A percentile compares a stretch with the other conserved stretches of the same genome.
Evolutionary conservation across 2,113 vertebrate genomes (phyloP).

Genomic region (Dipodomys stephensi): DNA sequence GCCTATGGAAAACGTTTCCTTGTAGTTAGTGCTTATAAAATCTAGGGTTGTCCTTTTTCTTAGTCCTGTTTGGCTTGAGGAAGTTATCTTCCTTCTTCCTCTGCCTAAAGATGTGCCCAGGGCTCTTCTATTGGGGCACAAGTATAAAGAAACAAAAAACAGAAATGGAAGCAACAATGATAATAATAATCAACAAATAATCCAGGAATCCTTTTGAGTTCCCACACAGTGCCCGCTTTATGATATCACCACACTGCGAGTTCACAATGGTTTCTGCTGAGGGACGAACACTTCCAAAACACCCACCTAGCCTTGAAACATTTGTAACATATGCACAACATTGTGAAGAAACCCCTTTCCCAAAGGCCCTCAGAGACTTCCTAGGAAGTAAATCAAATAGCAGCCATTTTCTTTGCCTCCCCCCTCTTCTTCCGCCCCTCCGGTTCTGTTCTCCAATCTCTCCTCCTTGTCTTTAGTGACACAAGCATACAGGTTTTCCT

Average conservation of each 20-base stretch:
- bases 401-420: background rate
- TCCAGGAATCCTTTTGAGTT: background rate
- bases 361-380: background rate
- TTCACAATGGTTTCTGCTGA: background rate
- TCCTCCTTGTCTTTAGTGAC: background rate
- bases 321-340: background rate
- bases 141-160: background rate
- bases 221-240: background rate
- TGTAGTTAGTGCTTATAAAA: slow-evolving; percentile 24
- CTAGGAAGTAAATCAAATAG: background rate
- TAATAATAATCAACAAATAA: background rate
- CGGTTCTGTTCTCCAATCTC: background rate
- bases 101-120: slow-evolving; percentile 10
- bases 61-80: background rate
- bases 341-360: background rate
- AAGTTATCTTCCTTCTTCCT: background rate
- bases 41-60: slow-evolving; percentile 52
- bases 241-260: background rate
- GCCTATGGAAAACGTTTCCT: background rate
- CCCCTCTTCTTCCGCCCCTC: background rate
- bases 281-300: background rate
- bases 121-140: background rate
- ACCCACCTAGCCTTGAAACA: background rate
- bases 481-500: background rate
- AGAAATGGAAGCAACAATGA: background rate